phyloP scores from a whole-genome alignment of 2,113 vertebrate species.

The Sula dactylatra region DNA sequence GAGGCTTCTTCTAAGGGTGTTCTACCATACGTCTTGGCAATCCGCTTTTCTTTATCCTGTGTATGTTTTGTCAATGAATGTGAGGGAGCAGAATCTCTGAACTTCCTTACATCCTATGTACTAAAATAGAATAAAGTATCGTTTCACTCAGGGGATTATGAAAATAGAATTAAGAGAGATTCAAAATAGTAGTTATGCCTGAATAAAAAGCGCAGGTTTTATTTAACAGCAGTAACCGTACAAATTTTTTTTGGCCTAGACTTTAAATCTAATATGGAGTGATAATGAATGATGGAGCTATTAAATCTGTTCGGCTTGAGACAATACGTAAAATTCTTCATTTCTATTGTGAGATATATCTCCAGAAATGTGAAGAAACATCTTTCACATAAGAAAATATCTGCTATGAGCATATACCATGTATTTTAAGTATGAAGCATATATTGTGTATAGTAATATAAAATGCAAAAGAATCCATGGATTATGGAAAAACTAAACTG shows the following conservation, averaged over 20 bases:
- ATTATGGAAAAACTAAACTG: background rate
- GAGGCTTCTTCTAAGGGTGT: background rate
- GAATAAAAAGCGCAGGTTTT: background rate
- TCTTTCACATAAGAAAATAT: background rate
- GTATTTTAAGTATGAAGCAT: background rate
- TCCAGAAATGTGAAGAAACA: background rate
- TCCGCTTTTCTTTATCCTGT: background rate
- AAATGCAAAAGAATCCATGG: background rate
- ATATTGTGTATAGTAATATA: background rate
- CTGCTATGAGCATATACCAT: background rate
- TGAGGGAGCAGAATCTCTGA: background rate
- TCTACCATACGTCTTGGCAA: background rate
- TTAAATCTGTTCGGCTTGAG: background rate
- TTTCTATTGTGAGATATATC: background rate
- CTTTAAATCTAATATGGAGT: background rate
- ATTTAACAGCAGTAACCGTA: background rate
- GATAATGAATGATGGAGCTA: background rate
- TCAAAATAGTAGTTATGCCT: background rate
- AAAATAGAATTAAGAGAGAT: background rate
- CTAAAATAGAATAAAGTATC: background rate
- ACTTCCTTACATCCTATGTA: background rate
- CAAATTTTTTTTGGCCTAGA: background rate
- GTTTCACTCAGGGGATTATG: background rate
- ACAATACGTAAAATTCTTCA: background rate
- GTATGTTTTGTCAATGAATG: constrained; percentile 1